Evolutionary conservation across 2,888 invertebrate genomes (phyloP), one percentile per base, ranked within the genome.

Genomic region (Epistrophe eligans): DNA sequence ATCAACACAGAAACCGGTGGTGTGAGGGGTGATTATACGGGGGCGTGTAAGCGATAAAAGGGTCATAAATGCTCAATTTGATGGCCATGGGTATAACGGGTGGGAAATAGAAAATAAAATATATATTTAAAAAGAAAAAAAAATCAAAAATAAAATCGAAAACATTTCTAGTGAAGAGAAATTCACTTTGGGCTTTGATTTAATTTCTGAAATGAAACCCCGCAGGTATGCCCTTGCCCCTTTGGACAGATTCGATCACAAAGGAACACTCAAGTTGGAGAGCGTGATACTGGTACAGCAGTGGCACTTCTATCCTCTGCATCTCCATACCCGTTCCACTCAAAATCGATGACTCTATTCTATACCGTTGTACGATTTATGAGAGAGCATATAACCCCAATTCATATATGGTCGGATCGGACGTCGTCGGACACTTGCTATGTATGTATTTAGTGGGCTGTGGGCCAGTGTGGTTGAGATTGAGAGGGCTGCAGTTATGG

Each of bases 361-460:
- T 79, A 64, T 64, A 48, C 60, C 67, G 87, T 70, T 55, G 70
- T 50, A 82, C 76, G 72, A 87, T 87, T 87, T 87, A 87, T 87
- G 87, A 87, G 79, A 76, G 87, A 79, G 87, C 82, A 82, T 79
- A 83, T 83, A 87, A 87, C 87, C 87, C 76, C 87, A 87, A 87
- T 87, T 83, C 87, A 87, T 79, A 35, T 35, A 87, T 79, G 76
- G 79, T 79, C 67, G 52, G 77, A n/a, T 80, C 50, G 67, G 35
- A 17, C 24, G 24, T 24, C 35, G 70, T 8, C 10, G 35, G 57
- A 58, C 58, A 58, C 58, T 38, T 11, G 67, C 28, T 58, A 24
- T 24, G 24, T 24, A 24, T 24, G 38, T 77, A 40, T 50, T 24
- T 35, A 17, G 17, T 11, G 8, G 35, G 9, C 7, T 6, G 66